phyloP scores from a whole-genome alignment of 2,113 vertebrate genomes.

The Erpornis zantholeuca region DNA sequence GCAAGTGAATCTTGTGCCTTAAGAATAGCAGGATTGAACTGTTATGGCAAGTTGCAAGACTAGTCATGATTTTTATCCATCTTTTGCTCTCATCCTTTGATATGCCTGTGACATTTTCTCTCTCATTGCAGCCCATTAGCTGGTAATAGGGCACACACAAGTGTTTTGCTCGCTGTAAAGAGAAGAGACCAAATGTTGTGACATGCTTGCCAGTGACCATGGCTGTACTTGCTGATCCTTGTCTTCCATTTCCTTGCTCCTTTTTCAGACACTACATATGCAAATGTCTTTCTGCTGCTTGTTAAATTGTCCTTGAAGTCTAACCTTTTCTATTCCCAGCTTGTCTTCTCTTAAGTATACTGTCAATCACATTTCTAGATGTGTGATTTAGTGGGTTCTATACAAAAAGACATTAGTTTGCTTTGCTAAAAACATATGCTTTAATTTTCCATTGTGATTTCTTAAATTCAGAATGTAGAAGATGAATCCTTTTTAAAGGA shows the following conservation, averaged over 20 bases:
- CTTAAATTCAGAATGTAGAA: not conserved
- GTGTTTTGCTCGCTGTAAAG: not conserved
- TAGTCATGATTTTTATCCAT: not conserved
- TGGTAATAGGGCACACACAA: not conserved
- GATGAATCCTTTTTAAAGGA: not conserved
- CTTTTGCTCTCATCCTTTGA: not conserved
- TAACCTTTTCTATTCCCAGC: not conserved
- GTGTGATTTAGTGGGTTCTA: not conserved
- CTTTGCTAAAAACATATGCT: not conserved
- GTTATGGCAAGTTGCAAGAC: not conserved
- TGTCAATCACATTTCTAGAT: not conserved
- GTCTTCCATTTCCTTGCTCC: not conserved
- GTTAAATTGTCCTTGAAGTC: not conserved
- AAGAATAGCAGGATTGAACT: not conserved
- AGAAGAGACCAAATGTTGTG: not conserved
- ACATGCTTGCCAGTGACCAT: not conserved
- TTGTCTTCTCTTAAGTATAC: not conserved
- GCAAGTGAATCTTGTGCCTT: not conserved
- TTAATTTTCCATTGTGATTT: not conserved
- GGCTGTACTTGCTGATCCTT: not conserved
- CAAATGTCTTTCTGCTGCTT: constrained; percentile 6
- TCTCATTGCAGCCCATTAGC: not conserved
- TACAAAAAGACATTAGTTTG: not conserved
- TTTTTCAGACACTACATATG: not conserved
- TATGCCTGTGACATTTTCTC: not conserved